Evolutionary conservation across 2,113 vertebrate genomes (phyloP), one percentile per base, ranked within the genome.

Genomic region (Mellivora capensis): DNA sequence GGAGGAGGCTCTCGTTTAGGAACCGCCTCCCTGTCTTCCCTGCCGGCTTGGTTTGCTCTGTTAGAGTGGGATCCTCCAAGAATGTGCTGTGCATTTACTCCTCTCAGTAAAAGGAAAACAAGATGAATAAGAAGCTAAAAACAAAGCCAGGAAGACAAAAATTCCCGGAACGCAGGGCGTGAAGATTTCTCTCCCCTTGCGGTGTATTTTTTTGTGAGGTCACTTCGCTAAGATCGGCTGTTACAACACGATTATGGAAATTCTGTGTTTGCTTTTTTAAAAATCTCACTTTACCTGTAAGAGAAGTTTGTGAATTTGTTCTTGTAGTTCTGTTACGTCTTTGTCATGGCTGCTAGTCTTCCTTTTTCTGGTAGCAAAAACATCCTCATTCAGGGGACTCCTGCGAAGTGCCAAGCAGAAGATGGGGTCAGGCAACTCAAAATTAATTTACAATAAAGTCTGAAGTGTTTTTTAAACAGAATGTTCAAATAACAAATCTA

Each of bases 261-360:
- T 64, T 44, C 49, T 74, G 15, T n/a, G 25, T 76, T 69, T 57
- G 12, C 34, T 93, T 85, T 87, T 83, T 5, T 69, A 85, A 85
- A 85, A 91, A 89, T 13, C 61, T 18, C 57, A 39, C 80, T 95
- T 98, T 98, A 99, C 99, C 99, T 99, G 99, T 87, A 99, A 98
- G 96, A 99, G 99, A 84, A 99, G 99, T 95, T 99, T 99, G 97
- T 99, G 99, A 96, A 99, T 99, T 97, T 99, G 99, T 86, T 99
- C 99, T 98, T 99, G 99, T 77, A 99, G 98, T 97, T 99, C 99
- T 98, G 98, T 99, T 42, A 99, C 98, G 69, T 99, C 99, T 93
- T 99, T 99, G 96, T 99, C 97, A 89, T 98, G 97, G n/a, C 85
- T 97, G 69, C 96, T 98, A 2, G 12, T 96, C n/a, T 98, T 98